Evolutionary conservation across 2,888 invertebrate genomes (phyloP), one percentile per base, ranked within the genome.

Genomic region (Diploptera punctata): DNA sequence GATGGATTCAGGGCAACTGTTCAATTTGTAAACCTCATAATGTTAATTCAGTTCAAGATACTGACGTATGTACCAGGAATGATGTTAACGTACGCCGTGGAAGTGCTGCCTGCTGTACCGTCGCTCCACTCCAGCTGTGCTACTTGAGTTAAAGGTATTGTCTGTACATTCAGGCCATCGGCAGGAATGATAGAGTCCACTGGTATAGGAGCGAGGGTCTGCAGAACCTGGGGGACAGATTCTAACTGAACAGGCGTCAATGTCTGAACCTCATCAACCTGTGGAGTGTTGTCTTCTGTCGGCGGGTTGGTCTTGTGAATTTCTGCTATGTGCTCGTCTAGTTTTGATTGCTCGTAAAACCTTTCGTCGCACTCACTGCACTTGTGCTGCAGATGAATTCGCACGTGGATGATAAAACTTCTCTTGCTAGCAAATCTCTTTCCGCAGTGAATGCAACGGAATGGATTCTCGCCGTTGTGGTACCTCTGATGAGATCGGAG

Each of bases 391-490:
- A 29, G 49, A 60, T 75, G 75, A 10, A 49, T 49, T 5, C 73
- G 72, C 4, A 74, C 67, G 24, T 75, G 75, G 3, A 65, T 68
- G 24, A 72, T 24, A 33, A 69, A 75, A 61, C 74, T 75, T 26
- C 73, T 74, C 18, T 75, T 67, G 31, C 62, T 74, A 1, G 69
- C 61, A 31, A 75, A 75, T 16, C 61, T 65, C 49, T 69, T 73
- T 24, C 49, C 38, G 47, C 75, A 75, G 21, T 54, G 19, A 10
- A 26, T 44, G 49, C 75, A 75, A 9, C 43, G 44, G 44, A 75
- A 75, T 29, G 75, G 75, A 18, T 67, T 67, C 21, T 75, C 73
- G 9, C 75, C 75, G 0, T 73, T 75, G 38, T 75, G 75, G 10
- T 52, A 60, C 9, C 75, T 69, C 3, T 52, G n/a, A 43, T 75